A percentile compares a stretch with the other conserved stretches of the same genome.
Conservation (phyloP, 2,113 vertebrate genomes). For the Neolamprologus variostigma region DNA sequence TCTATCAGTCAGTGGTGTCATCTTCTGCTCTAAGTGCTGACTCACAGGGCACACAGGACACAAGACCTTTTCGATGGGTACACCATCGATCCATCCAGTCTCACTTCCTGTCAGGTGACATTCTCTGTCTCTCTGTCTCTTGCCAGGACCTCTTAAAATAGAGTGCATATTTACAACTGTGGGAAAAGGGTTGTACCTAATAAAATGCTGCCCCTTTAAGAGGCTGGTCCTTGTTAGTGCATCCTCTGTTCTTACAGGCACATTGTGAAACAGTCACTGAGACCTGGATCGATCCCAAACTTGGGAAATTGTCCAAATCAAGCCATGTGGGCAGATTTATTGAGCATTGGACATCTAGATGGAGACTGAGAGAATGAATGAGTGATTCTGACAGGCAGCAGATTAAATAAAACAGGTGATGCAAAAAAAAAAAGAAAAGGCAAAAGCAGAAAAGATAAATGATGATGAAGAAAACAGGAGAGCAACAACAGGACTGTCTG, state of each 20-base stretch:
- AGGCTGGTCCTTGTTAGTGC: background rate
- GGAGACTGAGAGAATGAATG: constrained; percentile 1
- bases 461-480: background rate
- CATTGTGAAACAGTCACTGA: background rate
- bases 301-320: background rate
- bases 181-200: background rate
- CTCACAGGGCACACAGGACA: constrained; percentile 49
- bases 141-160: constrained; percentile 24
- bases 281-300: constrained; percentile 1
- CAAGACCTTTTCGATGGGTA: constrained; percentile 23
- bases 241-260: background rate
- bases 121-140: background rate
- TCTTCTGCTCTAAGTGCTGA: constrained; percentile 49
- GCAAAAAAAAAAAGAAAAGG: background rate
- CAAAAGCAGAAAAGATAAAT: background rate
- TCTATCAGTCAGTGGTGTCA: constrained; percentile 3
- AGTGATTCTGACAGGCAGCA: background rate
- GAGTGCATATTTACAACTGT: constrained; percentile 23
- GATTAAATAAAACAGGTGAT: background rate
- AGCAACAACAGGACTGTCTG: background rate
- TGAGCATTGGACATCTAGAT: background rate
- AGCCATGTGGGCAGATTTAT: constrained; percentile 13
- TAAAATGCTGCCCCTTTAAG: constrained; percentile 3
- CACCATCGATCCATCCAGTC: constrained; percentile 14
- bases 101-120: constrained; percentile 45